These are phyloP conservation scores for Anomalospiza imberbis DNA, from an alignment of 2,797 vertebrate genomes.

Conservation along the genomic window DNA sequence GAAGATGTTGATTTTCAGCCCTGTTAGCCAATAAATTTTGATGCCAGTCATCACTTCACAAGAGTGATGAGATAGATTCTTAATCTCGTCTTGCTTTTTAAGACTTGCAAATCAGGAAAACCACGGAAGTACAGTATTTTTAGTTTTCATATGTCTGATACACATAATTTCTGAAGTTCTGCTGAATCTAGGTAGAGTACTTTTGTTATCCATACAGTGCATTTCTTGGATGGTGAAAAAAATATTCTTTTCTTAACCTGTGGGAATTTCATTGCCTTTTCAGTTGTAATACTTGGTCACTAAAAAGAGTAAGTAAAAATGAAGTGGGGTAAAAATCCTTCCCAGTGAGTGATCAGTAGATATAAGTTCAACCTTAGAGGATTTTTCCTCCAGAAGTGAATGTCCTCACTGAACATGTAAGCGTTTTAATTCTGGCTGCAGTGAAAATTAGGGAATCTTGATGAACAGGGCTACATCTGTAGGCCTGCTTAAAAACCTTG, in stretches of 20 bases:
- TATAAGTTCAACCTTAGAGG: neutral
- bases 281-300: neutral
- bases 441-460: neutral
- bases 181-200: neutral
- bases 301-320: neutral
- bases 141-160: neutral
- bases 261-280: neutral
- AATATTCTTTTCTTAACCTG: neutral
- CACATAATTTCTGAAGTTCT: neutral
- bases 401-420: neutral
- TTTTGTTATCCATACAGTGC: neutral
- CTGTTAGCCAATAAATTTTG: neutral
- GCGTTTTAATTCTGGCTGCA: neutral
- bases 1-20: neutral
- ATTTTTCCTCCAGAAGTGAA: neutral
- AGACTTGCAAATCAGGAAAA: neutral
- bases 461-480: neutral
- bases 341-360: neutral
- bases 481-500: neutral
- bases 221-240: neutral
- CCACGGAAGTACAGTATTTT: neutral
- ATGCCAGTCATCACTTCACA: neutral
- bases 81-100: neutral
- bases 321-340: neutral
- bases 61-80: neutral